Evolutionary conservation across 2,113 vertebrate genomes (phyloP), one percentile per base, ranked within the genome.

Genomic region (Philantomba maxwellii): DNA sequence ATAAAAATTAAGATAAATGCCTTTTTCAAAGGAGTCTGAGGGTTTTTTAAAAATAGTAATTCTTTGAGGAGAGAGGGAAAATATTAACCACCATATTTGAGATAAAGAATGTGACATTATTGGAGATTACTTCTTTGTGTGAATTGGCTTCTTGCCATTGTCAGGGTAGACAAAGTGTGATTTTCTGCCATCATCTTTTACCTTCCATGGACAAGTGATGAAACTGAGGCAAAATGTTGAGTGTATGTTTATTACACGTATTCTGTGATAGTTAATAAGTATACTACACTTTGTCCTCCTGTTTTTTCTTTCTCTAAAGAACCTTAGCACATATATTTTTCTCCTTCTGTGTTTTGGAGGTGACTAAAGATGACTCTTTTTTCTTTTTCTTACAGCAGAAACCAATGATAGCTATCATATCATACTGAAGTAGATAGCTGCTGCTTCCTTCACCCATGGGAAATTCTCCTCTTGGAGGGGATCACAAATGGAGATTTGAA

Each of bases 381-480:
- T 92, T 16, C 86, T 45, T 47, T 94, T 87, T 62, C 96, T 97
- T 91, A n/a, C 99, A 99, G 99, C 99, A 94, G 99, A 99, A 98
- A 99, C 99, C 87, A 99, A 97, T 58, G 99, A 99, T 12, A 99
- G 99, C 96, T 99, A 99, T 98, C 99, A 99, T 97, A 99, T 99
- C 98, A 99, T 99, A 98, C 95, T 99, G 91, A 99, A 99, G 97
- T 99, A 99, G 99, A 97, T 86, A 49, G 55, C 26, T 13, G 86
- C 60, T 91, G 87, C 91, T 96, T 92, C 80, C n/a, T 0, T 91
- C 75, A 2, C 51, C 60, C 1, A 70, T 45, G 25, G 58, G 80
- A 84, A 94, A 86, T 51, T 80, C 64, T 78, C 89, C 77, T 7
- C 90, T 94, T 47, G 80, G 93, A 95, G 94, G 19, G 95, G 93